A percentile compares a stretch with the other conserved stretches of the same genome.
Conservation (phyloP, 2,888 invertebrate species). For the Thalpophila matura region DNA sequence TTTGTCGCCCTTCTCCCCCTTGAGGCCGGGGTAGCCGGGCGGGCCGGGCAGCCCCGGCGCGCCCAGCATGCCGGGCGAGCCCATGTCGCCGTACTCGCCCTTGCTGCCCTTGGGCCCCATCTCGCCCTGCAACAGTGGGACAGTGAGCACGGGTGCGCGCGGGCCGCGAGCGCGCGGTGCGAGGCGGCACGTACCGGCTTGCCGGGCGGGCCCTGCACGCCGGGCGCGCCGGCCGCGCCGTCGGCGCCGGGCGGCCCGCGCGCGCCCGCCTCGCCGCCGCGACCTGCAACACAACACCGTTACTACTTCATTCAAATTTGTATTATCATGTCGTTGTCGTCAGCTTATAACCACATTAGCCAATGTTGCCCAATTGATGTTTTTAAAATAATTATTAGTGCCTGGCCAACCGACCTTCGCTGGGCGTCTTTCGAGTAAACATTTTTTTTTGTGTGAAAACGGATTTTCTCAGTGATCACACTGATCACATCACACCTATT, state of each 20-base stretch:
- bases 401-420: too few relatives aligned
- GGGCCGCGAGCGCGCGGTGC: too few relatives aligned
- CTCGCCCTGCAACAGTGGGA: conserved; percentile 92
- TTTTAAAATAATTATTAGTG: not conserved
- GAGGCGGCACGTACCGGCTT: conserved; percentile 91
- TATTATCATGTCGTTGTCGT: too few relatives aligned
- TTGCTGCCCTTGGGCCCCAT: conserved; percentile 97
- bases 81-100: conserved; percentile 97
- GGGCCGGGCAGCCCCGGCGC: conserved; percentile 96
- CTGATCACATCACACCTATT: too few relatives aligned
- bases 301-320: not conserved
- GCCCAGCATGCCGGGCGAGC: conserved; percentile 98
- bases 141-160: not conserved
- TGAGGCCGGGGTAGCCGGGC: conserved; percentile 96
- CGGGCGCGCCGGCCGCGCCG: conserved; percentile 94
- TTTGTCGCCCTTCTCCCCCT: conserved; percentile 97
- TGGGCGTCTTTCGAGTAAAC: too few relatives aligned
- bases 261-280: conserved; percentile 94
- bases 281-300: conserved; percentile 88
- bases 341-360: too few relatives aligned
- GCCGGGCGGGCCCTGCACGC: conserved; percentile 97
- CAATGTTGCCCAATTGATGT: too few relatives aligned
- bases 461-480: too few relatives aligned
- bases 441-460: too few relatives aligned
- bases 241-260: conserved; percentile 94